Evolutionary conservation across 2,797 vertebrate species (phyloP).

Genomic region (Pangasius mekongensis): DNA sequence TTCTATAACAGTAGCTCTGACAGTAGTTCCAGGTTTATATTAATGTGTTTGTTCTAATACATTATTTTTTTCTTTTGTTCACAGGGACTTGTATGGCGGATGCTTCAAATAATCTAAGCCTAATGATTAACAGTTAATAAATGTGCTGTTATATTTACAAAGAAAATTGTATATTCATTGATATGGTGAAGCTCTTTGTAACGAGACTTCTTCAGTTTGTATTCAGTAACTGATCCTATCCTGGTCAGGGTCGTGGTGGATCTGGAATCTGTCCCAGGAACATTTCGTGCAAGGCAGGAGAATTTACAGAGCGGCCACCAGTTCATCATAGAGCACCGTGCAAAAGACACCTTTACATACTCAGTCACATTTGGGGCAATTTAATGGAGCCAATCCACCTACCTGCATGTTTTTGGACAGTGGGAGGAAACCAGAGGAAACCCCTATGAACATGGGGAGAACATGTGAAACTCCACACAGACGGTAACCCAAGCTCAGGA

Average conservation of each 20-base stretch:
- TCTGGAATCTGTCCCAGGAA: background rate
- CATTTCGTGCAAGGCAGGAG: background rate
- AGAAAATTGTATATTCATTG: background rate
- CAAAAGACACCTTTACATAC: background rate
- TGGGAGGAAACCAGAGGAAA: background rate
- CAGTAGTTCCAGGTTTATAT: background rate
- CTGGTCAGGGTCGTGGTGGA: background rate
- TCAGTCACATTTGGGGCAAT: background rate
- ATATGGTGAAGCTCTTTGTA: background rate
- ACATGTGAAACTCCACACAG: too few species aligned
- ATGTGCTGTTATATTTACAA: background rate
- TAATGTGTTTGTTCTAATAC: background rate
- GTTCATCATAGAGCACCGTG: background rate
- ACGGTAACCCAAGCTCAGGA: background rate
- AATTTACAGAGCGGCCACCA: background rate
- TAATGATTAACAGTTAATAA: background rate
- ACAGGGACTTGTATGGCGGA: background rate
- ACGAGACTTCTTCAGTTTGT: background rate
- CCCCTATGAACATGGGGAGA: too few species aligned
- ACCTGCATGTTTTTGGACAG: background rate
- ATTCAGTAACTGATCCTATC: background rate
- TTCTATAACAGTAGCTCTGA: background rate
- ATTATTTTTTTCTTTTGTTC: background rate
- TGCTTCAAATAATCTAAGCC: background rate
- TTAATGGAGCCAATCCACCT: background rate